Base-by-base conservation (phyloP, 2,888 invertebrate genomes). In the Baccha elongata region DNA sequence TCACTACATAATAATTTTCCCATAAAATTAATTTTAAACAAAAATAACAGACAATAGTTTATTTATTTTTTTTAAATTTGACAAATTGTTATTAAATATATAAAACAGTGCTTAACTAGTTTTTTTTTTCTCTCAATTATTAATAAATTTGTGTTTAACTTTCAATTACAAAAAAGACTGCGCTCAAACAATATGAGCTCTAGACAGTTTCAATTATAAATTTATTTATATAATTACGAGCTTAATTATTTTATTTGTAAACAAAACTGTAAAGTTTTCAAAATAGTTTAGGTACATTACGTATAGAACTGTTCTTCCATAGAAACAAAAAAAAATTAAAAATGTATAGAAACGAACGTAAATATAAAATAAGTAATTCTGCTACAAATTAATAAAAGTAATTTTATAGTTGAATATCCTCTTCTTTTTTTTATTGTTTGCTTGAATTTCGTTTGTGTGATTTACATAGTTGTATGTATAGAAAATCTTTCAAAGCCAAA, bases 361-460 rank as follows among this genome's bases (percentile, higher is more conserved):
- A 26, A 26, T 58, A 40, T 62, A 21, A 52, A 35, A 64, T 46
- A 17, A 26, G 37, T 40, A 40, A n/a, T 58, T 35, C 10, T 46
- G 48, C 46, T 76, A 55, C 26, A 72, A 67, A 37, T 29, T 15
- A 79, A 79, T 79, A 79, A 78, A n/a, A 79, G 29, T 65, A 42
- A 17, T 53, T 71, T 65, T 32, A 40, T 55, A 29, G 58, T 67
- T 35, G 4, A 71, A 15, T 52, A 29, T 46, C 21, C 15, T 72
- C 26, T 65, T 50, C 58, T 64, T 60, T 32, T 46, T 37, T 35
- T 35, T 46, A 26, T 5, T 37, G 10, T 29, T 46, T 42, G n/a
- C n/a, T 37, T 21, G 19, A 3, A 37, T 29, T 17, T 21, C n/a
- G 2, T 69, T 17, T 44, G 21, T 48, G 64, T 52, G 40, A 19